Conservation (phyloP, 2,797 vertebrate species). For the Danio kyathit region DNA sequence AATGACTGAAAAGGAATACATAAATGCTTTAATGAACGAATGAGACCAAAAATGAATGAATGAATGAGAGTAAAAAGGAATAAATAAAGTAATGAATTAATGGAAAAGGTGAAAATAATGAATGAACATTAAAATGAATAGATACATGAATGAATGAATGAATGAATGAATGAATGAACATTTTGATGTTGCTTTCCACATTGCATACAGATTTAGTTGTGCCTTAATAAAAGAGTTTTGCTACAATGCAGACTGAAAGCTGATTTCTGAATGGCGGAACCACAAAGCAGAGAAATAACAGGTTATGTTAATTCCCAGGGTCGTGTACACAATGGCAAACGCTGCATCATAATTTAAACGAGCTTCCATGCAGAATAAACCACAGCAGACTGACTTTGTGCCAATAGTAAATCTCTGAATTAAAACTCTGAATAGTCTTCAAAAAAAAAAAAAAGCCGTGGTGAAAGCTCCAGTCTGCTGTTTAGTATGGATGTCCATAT, state of each 20-base stretch:
- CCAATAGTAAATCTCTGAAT: constrained; percentile 7
- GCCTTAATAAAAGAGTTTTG: not conserved
- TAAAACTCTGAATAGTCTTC: not conserved
- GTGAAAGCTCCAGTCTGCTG: not conserved
- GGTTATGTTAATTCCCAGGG: not conserved
- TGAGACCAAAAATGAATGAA: too few species aligned
- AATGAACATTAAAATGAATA: too few species aligned
- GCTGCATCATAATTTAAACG: not conserved
- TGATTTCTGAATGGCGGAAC: not conserved
- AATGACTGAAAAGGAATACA: too few species aligned
- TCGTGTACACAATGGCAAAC: constrained; percentile 2
- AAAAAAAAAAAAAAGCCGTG: not conserved
- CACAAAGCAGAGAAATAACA: constrained; percentile 24
- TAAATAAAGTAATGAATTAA: too few species aligned
- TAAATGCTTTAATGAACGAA: too few species aligned
- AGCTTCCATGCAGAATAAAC: constrained; percentile 25
- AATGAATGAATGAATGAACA: too few species aligned
- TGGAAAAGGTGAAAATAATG: too few species aligned
- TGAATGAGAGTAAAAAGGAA: too few species aligned
- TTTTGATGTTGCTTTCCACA: too few species aligned
- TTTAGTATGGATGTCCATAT: not conserved
- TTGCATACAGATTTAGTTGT: too few species aligned
- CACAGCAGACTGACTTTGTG: not conserved
- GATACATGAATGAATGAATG: too few species aligned
- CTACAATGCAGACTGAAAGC: not conserved